A percentile compares a stretch with the other conserved stretches of the same genome.
Conservation (phyloP, 2,888 invertebrate genomes). For the Zaprionus lineosus region DNA sequence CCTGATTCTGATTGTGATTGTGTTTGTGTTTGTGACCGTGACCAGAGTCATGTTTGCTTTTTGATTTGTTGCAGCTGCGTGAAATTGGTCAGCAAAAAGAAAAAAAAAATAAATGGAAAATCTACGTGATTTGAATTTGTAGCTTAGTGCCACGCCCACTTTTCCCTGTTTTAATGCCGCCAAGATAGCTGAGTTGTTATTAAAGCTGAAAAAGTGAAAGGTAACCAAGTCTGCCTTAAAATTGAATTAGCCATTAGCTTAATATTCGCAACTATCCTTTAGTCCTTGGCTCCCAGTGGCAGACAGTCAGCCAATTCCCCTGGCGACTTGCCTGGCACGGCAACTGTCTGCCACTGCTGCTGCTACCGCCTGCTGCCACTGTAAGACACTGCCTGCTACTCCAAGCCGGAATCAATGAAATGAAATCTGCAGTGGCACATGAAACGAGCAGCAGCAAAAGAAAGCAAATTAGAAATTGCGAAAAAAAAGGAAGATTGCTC, state of each 20-base stretch:
- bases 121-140: conserved; percentile 70
- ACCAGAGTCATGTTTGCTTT: conserved; percentile 40
- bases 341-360: conserved; percentile 5
- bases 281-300: conserved; percentile 8
- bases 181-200: conserved; percentile 30
- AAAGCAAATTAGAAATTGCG: conserved; percentile 57
- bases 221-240: conserved; percentile 17
- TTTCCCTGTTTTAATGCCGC: background rate
- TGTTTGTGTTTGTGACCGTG: background rate
- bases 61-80: conserved; percentile 76
- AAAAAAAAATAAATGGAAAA: too few relatives aligned
- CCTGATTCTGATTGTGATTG: background rate
- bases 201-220: conserved; percentile 23
- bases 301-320: too few relatives aligned
- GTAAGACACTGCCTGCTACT: background rate
- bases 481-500: conserved; percentile 21
- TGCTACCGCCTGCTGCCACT: background rate
- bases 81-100: conserved; percentile 76
- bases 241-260: conserved; percentile 51
- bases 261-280: conserved; percentile 14
- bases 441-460: conserved; percentile 34
- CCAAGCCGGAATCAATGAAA: conserved; percentile 34
- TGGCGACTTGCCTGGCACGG: conserved; percentile 2
- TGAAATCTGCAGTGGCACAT: conserved; percentile 43
- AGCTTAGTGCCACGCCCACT: background rate